A percentile compares a stretch with the other conserved stretches of the same genome.
Evolutionary conservation across 2,797 vertebrate genomes (phyloP).

Genomic region (Typhlichthys subterraneus): DNA sequence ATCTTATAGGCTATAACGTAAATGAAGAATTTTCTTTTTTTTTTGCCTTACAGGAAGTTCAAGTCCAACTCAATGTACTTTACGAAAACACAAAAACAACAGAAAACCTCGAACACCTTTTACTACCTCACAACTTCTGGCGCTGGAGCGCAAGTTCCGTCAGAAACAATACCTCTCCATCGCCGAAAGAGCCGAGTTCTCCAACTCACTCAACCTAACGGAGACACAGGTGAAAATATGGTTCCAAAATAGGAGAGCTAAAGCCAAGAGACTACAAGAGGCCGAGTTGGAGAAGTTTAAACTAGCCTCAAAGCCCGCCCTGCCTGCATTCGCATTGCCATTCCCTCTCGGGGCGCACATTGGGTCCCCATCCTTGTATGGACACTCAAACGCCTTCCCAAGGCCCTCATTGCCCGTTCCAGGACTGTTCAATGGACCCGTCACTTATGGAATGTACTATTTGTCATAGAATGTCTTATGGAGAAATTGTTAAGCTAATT

Average conservation of each 20-base stretch:
- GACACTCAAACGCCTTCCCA: slow-evolving; percentile 71
- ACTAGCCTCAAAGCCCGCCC: slow-evolving; percentile 80
- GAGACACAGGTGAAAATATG: slow-evolving; percentile 89
- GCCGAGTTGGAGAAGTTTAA: slow-evolving; percentile 86
- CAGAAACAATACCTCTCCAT: slow-evolving; percentile 89
- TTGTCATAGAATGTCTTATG: slow-evolving; percentile 72
- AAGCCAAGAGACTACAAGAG: slow-evolving; percentile 86
- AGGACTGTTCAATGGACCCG: slow-evolving; percentile 81
- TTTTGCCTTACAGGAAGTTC: slow-evolving; percentile 70
- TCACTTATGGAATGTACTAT: slow-evolving; percentile 87
- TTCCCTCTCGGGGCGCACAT: slow-evolving; percentile 81
- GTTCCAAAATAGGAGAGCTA: slow-evolving; percentile 87
- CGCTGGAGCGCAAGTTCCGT: slow-evolving; percentile 86
- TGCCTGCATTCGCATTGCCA: slow-evolving; percentile 83
- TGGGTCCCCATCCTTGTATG: slow-evolving; percentile 73
- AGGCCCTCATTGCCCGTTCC: slow-evolving; percentile 79
- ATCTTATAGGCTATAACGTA: not conserved
- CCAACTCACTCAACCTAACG: slow-evolving; percentile 84
- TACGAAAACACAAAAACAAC: slow-evolving; percentile 89
- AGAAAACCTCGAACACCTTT: slow-evolving; percentile 87
- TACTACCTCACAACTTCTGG: slow-evolving; percentile 86
- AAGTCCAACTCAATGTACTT: slow-evolving; percentile 79
- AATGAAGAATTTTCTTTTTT: not conserved
- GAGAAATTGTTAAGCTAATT: slow-evolving; percentile 6
- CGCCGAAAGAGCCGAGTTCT: slow-evolving; percentile 86